These are phyloP conservation scores for Egretta garzetta DNA, from an alignment of 2,113 vertebrate species.

Conservation along the genomic window DNA sequence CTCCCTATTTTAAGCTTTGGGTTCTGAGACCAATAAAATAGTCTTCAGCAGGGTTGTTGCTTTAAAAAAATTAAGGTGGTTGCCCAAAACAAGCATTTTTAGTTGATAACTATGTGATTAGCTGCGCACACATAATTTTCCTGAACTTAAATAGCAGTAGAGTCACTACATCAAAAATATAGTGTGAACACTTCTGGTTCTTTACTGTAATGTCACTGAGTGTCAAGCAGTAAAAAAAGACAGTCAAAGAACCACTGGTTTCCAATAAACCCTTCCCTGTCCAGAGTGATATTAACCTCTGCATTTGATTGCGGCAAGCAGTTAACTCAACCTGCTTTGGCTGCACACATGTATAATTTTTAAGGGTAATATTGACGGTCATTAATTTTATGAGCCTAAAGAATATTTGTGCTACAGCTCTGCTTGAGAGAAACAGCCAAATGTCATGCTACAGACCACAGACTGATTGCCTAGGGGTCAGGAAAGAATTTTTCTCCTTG, in stretches of 20 bases:
- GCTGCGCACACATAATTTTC: background rate
- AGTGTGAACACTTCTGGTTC: background rate
- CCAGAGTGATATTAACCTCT: background rate
- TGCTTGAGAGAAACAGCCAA: background rate
- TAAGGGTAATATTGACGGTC: background rate
- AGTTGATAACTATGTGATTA: background rate
- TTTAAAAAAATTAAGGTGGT: background rate
- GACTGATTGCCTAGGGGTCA: background rate
- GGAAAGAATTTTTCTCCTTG: background rate
- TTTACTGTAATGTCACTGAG: background rate
- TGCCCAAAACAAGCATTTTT: background rate
- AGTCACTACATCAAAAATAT: background rate
- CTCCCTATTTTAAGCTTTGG: background rate
- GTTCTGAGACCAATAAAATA: background rate
- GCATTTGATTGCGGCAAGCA: background rate
- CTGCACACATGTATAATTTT: background rate
- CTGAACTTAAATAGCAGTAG: background rate
- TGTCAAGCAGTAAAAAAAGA: background rate
- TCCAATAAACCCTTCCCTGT: background rate
- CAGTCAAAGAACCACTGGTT: background rate
- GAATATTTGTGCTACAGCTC: background rate
- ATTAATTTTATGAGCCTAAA: conserved; percentile 10
- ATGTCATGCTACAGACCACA: background rate
- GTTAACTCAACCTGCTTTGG: background rate
- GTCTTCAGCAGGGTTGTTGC: background rate